Conservation (phyloP, 2,888 invertebrate genomes). For the Mimumesa dahlbomi region DNA sequence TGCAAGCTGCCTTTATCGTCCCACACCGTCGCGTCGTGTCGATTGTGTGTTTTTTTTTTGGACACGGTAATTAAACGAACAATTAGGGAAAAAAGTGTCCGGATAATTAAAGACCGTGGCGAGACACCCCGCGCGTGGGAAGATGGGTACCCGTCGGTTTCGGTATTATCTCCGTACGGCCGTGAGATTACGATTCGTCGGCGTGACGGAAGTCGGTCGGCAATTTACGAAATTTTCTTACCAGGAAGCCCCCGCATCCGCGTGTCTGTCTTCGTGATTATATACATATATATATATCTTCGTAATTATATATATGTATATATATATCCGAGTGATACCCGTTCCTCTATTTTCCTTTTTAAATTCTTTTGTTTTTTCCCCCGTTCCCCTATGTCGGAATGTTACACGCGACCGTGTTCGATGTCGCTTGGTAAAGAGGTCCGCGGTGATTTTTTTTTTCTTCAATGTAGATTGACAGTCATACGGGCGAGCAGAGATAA, state of each 20-base stretch:
- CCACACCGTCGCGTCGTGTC: background rate
- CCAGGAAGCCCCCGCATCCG: conserved; percentile 47
- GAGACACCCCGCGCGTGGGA: conserved; percentile 61
- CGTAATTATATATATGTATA: too few species aligned
- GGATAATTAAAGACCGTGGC: conserved; percentile 53
- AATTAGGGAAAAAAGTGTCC: conserved; percentile 43
- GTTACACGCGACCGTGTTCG: background rate
- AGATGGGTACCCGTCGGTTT: conserved; percentile 50
- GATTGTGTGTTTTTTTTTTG: conserved; percentile 18
- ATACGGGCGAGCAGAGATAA: conserved; percentile 42
- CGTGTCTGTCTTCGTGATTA: conserved; percentile 35
- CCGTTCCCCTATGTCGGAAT: background rate
- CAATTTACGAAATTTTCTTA: conserved; percentile 50
- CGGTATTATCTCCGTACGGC: conserved; percentile 46
- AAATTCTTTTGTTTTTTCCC: too few species aligned
- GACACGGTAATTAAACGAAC: conserved; percentile 34
- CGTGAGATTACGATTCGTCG: conserved; percentile 32
- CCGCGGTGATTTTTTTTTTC: conserved; percentile 50
- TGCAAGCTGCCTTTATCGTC: background rate
- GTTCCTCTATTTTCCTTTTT: conserved; percentile 7
- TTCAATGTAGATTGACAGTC: conserved; percentile 49
- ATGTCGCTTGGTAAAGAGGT: conserved; percentile 7
- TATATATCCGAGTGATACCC: too few species aligned
- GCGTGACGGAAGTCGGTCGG: conserved; percentile 35
- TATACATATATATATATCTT: too few species aligned